Percentiles rank a stretch among this genome's conserved stretches.
Evolutionary conservation across 2,888 invertebrate genomes (phyloP).

Genomic region (Corbicula japonica): DNA sequence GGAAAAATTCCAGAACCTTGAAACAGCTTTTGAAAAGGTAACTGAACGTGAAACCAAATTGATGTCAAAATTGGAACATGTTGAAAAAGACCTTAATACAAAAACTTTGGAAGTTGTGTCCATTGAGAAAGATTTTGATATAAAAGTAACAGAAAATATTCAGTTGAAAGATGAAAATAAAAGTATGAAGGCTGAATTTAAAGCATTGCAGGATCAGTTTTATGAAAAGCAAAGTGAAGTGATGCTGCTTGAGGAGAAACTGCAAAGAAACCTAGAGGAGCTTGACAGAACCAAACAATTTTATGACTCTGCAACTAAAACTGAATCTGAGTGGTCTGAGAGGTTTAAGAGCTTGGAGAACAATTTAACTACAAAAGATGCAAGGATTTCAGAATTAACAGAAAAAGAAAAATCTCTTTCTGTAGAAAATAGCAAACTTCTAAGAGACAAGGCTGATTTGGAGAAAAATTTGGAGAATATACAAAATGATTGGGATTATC

Average conservation of each 20-base stretch:
- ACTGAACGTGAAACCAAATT: slow-evolving; percentile 44
- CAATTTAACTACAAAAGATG: slow-evolving; percentile 53
- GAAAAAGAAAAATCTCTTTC: slow-evolving; percentile 54
- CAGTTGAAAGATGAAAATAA: slow-evolving; percentile 40
- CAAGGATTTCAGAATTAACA: slow-evolving; percentile 53
- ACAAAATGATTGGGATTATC: slow-evolving; percentile 46
- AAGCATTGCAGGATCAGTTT: slow-evolving; percentile 51
- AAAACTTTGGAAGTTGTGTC: slow-evolving; percentile 42
- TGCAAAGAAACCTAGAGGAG: slow-evolving; percentile 49
- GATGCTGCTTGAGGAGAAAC: slow-evolving; percentile 53
- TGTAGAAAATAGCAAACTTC: slow-evolving; percentile 57
- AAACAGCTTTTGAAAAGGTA: slow-evolving; percentile 20
- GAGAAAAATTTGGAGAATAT: slow-evolving; percentile 40
- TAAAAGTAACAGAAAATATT: slow-evolving; percentile 34
- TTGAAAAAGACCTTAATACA: slow-evolving; percentile 51
- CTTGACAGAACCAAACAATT: slow-evolving; percentile 61
- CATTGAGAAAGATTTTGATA: slow-evolving; percentile 52
- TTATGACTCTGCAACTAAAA: slow-evolving; percentile 55
- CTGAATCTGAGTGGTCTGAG: slow-evolving; percentile 61
- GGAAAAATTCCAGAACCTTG: slow-evolving; percentile 33
- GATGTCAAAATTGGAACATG: slow-evolving; percentile 34
- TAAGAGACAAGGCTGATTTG: slow-evolving; percentile 51
- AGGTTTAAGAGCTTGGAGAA: slow-evolving; percentile 58
- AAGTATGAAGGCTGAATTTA: slow-evolving; percentile 37
- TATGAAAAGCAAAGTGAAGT: slow-evolving; percentile 66